phyloP scores from a whole-genome alignment of 2,113 vertebrate genomes.

The Argyrosomus japonicus region DNA sequence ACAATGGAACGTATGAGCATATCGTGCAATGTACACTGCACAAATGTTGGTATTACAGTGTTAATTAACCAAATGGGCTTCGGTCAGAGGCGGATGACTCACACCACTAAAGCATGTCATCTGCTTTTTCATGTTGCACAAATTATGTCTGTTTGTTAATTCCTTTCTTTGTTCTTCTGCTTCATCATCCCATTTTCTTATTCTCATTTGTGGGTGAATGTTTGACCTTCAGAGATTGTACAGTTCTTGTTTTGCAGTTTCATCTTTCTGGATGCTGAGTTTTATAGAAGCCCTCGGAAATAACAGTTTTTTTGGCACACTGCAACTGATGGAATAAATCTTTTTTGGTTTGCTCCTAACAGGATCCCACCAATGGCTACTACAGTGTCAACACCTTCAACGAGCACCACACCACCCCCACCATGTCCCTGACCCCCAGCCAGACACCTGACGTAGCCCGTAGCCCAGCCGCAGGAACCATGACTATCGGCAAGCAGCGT shows the following conservation, averaged over 20 bases:
- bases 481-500: conserved; percentile 3
- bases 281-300: no score
- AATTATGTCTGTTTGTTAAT: not conserved
- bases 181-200: not conserved
- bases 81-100: not conserved
- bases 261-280: not conserved
- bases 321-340: not conserved
- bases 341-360: not conserved
- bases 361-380: conserved; percentile 20
- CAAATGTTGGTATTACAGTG: no score
- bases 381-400: conserved; percentile 23
- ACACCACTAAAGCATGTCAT: not conserved
- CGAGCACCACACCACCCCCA: not conserved
- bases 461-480: not conserved
- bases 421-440: not conserved
- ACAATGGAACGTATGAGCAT: no score
- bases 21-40: no score
- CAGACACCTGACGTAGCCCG: not conserved
- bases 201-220: no score
- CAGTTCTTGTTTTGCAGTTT: not conserved
- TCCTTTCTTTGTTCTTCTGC: not conserved
- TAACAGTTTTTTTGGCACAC: not conserved
- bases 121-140: not conserved
- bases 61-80: not conserved
- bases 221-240: not conserved